Evolutionary conservation across 1,140 invertebrate genomes (phyloP).

Genomic region (Nymphalis io): DNA sequence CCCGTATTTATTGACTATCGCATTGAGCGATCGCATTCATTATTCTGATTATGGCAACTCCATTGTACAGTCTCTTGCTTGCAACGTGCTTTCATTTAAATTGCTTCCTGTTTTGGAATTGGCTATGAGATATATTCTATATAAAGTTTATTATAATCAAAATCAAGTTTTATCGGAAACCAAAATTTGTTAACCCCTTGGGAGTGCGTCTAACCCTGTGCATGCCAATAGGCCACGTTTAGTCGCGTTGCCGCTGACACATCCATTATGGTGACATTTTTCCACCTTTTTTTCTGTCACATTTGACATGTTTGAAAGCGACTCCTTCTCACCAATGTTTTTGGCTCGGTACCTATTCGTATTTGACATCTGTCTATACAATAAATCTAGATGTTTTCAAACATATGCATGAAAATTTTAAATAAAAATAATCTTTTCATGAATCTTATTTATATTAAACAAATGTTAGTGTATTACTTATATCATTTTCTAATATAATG

Average conservation of each 20-base stretch:
- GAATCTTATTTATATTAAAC: background rate
- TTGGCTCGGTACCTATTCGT: conserved; percentile 48
- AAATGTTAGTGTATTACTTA: background rate
- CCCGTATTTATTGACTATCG: conserved; percentile 72
- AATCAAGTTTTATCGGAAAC: conserved; percentile 51
- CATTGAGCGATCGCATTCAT: conserved; percentile 68
- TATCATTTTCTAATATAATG: too few species aligned
- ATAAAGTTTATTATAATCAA: conserved; percentile 35
- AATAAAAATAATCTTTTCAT: background rate
- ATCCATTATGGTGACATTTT: conserved; percentile 78
- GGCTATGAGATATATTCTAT: conserved; percentile 1
- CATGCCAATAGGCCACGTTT: conserved; percentile 65
- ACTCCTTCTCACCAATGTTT: conserved; percentile 72
- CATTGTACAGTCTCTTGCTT: conserved; percentile 40
- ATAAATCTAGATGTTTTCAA: background rate
- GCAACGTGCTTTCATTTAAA: conserved; percentile 38
- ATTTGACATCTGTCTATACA: conserved; percentile 30
- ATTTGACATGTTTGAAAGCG: conserved; percentile 77
- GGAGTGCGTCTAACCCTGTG: conserved; percentile 57
- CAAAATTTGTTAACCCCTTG: conserved; percentile 57
- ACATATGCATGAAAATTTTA: background rate
- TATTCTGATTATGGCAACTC: conserved; percentile 65
- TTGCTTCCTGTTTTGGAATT: conserved; percentile 25
- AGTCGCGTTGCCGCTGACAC: conserved; percentile 71
- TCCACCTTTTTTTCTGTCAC: conserved; percentile 77